phyloP scores from a whole-genome alignment of 2,113 vertebrate species.

The Thunnus maccoyii region DNA sequence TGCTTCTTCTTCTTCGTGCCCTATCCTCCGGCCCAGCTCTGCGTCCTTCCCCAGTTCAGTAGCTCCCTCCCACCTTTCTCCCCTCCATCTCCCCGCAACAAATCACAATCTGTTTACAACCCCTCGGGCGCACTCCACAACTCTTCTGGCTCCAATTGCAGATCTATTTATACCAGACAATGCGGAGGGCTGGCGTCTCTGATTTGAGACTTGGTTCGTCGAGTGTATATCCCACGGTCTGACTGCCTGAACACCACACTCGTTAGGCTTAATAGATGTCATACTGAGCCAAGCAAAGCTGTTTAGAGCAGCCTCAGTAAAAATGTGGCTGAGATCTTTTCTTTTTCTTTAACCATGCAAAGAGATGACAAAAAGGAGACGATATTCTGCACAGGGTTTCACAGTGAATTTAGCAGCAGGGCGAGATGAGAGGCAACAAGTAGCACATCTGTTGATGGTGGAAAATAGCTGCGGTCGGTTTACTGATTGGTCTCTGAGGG shows the following conservation, averaged over 20 bases:
- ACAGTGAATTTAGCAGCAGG: slow-evolving; percentile 46
- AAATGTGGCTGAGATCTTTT: slow-evolving; percentile 14
- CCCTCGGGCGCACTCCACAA: slow-evolving; percentile 73
- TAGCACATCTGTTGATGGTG: slow-evolving; percentile 68
- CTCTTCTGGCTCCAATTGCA: slow-evolving; percentile 75
- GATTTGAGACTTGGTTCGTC: slow-evolving; percentile 60
- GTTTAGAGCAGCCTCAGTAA: slow-evolving; percentile 18
- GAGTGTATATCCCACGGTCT: slow-evolving; percentile 58
- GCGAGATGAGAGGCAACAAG: slow-evolving; percentile 59
- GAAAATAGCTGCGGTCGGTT: slow-evolving; percentile 28
- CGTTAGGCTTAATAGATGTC: slow-evolving; percentile 70
- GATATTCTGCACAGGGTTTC: slow-evolving; percentile 36
- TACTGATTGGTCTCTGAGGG: slow-evolving; percentile 49
- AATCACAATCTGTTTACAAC: slow-evolving; percentile 80
- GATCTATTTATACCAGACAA: slow-evolving; percentile 81
- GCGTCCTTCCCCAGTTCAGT: slow-evolving; percentile 4
- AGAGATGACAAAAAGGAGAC: slow-evolving; percentile 37
- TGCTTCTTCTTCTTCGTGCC: background rate
- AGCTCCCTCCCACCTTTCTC: slow-evolving; percentile 53
- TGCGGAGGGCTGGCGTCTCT: slow-evolving; percentile 63
- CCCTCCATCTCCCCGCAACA: slow-evolving; percentile 65
- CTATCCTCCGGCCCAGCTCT: slow-evolving; percentile 23
- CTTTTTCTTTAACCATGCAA: slow-evolving; percentile 4
- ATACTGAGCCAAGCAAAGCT: slow-evolving; percentile 43
- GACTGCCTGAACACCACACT: slow-evolving; percentile 60